Evolutionary conservation across 2,888 invertebrate species (phyloP).

Genomic region (Cheilosia variabilis): DNA sequence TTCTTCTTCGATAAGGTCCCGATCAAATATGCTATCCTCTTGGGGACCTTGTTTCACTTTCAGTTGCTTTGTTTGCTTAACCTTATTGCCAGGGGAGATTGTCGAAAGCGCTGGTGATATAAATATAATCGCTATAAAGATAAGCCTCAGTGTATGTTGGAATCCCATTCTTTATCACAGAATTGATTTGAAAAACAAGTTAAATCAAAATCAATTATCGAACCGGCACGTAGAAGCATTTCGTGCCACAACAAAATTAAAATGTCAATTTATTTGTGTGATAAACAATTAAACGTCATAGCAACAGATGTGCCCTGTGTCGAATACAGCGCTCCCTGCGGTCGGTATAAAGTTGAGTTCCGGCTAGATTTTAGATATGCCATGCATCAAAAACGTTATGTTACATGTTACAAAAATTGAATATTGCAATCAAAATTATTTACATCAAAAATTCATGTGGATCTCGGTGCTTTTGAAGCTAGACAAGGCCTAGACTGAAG

Average conservation of each 20-base stretch:
- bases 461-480: no score
- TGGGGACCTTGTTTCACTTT: constrained; percentile 85
- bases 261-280: constrained; percentile 30
- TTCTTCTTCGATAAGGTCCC: constrained; percentile 88
- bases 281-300: constrained; percentile 56
- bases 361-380: neutral
- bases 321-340: constrained; percentile 16
- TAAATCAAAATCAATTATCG: constrained; percentile 48
- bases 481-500: no score
- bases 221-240: constrained; percentile 18
- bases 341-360: neutral
- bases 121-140: constrained; percentile 27
- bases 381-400: neutral
- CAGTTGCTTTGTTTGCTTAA: constrained; percentile 78
- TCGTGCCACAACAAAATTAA: constrained; percentile 34
- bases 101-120: constrained; percentile 76
- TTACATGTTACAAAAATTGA: neutral
- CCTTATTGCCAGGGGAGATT: constrained; percentile 79
- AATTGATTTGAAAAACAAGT: constrained; percentile 26
- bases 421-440: no score
- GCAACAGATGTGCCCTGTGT: constrained; percentile 19
- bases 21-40: constrained; percentile 87
- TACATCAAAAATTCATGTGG: no score
- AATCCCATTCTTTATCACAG: constrained; percentile 57
- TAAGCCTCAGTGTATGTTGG: neutral